Conservation (phyloP, 1,140 invertebrate genomes). For the Papilio glaucus region DNA sequence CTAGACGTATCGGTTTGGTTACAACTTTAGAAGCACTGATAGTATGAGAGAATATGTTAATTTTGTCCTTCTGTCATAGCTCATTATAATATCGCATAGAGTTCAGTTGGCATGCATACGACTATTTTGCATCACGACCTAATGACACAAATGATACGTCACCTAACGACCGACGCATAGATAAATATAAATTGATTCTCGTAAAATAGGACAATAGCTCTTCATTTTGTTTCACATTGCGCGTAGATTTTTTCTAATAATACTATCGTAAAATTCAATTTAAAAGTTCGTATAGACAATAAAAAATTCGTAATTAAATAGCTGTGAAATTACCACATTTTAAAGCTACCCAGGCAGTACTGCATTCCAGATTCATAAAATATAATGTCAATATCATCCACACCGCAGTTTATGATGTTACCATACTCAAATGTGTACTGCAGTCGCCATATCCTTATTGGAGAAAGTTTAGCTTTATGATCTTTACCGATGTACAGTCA, state of each 20-base stretch:
- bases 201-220: not conserved
- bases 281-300: not conserved
- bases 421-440: no score
- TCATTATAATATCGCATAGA: not conserved
- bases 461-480: no score
- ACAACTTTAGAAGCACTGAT: no score
- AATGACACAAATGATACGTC: conserved; percentile 18
- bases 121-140: conserved; percentile 1
- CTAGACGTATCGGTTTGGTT: no score
- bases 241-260: not conserved
- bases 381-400: conserved; percentile 11
- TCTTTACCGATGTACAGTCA: no score
- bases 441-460: no score
- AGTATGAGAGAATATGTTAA: not conserved
- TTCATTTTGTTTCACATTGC: no score
- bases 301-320: not conserved
- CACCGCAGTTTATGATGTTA: not conserved
- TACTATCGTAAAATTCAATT: no score
- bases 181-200: conserved; percentile 9
- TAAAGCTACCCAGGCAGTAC: not conserved
- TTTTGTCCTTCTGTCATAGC: not conserved
- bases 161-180: not conserved
- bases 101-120: not conserved
- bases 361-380: not conserved
- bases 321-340: not conserved